phyloP scores from a whole-genome alignment of 2,888 invertebrate species.

The Dolomedes plantarius region DNA sequence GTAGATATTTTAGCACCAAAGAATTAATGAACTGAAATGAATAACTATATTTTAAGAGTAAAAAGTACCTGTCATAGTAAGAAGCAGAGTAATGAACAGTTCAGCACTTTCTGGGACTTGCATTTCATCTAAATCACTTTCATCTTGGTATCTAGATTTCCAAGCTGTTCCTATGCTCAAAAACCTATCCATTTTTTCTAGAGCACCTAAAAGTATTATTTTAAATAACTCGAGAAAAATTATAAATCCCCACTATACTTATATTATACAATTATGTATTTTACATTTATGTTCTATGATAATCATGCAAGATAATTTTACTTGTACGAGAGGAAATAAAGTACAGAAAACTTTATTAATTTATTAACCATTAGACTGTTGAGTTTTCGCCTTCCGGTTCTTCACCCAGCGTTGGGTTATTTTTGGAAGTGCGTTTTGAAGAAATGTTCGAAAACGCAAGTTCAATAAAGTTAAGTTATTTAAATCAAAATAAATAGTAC shows the following conservation, averaged over 20 bases:
- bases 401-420: no score
- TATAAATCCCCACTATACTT: background rate
- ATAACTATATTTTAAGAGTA: no score
- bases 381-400: no score
- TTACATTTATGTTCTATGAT: background rate
- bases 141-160: constrained; percentile 79
- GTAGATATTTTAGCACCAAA: no score
- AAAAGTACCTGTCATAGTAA: constrained; percentile 84
- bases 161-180: constrained; percentile 84
- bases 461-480: no score
- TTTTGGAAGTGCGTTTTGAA: no score
- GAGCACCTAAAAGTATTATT: constrained; percentile 78
- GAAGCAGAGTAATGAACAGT: constrained; percentile 88
- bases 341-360: no score
- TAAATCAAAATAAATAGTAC: no score
- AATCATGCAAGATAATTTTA: background rate
- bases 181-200: constrained; percentile 92
- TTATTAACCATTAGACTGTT: no score
- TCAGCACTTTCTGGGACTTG: constrained; percentile 93
- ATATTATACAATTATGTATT: background rate
- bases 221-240: background rate
- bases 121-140: constrained; percentile 78
- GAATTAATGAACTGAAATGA: no score
- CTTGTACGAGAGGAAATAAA: no score
- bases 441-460: no score